Percentiles rank a stretch among this genome's conserved stretches.
Evolutionary conservation across 1,140 invertebrate genomes (phyloP).

Genomic region (Goniozus legneri): DNA sequence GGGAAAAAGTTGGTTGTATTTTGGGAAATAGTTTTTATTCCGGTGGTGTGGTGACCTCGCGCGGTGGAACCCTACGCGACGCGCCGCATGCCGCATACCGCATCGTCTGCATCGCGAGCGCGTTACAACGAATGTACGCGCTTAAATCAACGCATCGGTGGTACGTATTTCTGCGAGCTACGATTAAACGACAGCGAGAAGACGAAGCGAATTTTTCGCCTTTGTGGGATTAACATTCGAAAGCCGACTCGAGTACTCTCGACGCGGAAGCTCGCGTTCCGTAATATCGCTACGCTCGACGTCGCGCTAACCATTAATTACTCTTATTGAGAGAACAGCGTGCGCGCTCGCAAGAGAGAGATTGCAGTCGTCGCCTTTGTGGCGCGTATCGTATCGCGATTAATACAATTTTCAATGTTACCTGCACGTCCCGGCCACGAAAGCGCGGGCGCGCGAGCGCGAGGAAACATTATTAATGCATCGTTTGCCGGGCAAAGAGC

Average conservation of each 20-base stretch:
- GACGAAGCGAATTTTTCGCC: too few species aligned
- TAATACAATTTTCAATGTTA: slow-evolving; percentile 26
- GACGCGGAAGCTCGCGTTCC: too few species aligned
- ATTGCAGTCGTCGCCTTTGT: slow-evolving; percentile 25
- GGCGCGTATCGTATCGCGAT: slow-evolving; percentile 15
- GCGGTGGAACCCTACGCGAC: too few species aligned
- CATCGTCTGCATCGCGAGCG: slow-evolving; percentile 30
- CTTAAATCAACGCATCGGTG: too few species aligned
- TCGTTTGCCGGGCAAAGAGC: slow-evolving; percentile 14
- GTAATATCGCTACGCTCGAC: background rate
- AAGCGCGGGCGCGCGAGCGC: background rate
- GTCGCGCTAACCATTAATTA: slow-evolving; percentile 33
- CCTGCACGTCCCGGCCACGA: background rate
- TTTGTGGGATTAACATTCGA: too few species aligned
- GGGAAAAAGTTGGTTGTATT: too few species aligned
- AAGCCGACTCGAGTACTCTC: too few species aligned
- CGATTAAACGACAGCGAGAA: too few species aligned
- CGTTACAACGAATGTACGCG: slow-evolving; percentile 25
- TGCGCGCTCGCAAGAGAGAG: too few species aligned
- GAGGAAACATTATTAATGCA: slow-evolving; percentile 24
- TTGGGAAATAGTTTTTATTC: too few species aligned
- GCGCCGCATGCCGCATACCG: slow-evolving; percentile 31
- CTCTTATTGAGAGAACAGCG: slow-evolving; percentile 32
- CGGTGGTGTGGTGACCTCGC: too few species aligned
- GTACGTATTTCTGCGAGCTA: too few species aligned